phyloP scores from a whole-genome alignment of 2,888 invertebrate species.

The Cheilosia soror region DNA sequence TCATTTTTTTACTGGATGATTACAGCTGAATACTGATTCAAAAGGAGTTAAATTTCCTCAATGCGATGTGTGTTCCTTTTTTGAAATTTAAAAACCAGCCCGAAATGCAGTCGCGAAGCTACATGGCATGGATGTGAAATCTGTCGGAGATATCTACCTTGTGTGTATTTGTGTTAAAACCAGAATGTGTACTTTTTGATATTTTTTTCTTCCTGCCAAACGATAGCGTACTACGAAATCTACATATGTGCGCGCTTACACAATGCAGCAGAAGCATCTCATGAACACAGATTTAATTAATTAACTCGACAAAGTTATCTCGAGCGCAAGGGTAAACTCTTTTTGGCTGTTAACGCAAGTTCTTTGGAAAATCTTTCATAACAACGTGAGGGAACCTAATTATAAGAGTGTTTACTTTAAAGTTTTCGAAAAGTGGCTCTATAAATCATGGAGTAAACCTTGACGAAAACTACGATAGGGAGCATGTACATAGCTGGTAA shows the following conservation, averaged over 20 bases:
- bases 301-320: conserved; percentile 48
- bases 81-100: too few relatives aligned
- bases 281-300: conserved; percentile 39
- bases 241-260: conserved; percentile 13
- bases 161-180: background rate
- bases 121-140: background rate
- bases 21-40: too few relatives aligned
- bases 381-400: background rate
- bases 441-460: background rate
- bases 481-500: too few relatives aligned
- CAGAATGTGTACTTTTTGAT: background rate
- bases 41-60: too few relatives aligned
- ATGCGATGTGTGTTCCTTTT: too few relatives aligned
- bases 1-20: too few relatives aligned
- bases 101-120: background rate
- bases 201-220: too few relatives aligned
- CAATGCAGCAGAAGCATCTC: conserved; percentile 17
- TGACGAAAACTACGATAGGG: too few relatives aligned
- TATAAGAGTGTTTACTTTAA: background rate
- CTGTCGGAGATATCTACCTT: background rate
- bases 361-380: background rate
- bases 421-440: background rate
- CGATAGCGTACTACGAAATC: too few relatives aligned
- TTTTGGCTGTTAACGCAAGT: conserved; percentile 14
- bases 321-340: background rate